Percentiles rank a stretch among this genome's conserved stretches.
phyloP scores from a whole-genome alignment of 1,140 invertebrate genomes.

The Drosophila parabipectinata region DNA sequence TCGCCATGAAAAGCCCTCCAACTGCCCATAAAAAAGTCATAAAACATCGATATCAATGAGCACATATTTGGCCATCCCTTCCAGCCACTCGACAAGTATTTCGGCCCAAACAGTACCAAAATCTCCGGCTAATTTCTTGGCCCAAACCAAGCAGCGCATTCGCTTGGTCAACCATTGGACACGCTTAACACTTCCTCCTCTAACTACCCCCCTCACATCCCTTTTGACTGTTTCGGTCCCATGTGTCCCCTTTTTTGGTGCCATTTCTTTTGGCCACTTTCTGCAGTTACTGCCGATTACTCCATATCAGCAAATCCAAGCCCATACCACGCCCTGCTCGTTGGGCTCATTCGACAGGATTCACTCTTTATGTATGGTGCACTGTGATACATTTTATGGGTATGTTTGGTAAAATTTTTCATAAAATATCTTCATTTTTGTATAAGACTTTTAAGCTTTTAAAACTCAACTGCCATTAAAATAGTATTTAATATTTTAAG shows the following conservation, averaged over 20 bases:
- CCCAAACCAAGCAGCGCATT: slow-evolving; percentile 36
- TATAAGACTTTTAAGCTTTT: background rate
- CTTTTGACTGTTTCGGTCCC: background rate
- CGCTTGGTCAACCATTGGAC: slow-evolving; percentile 41
- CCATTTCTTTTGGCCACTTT: slow-evolving; percentile 56
- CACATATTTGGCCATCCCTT: slow-evolving; percentile 38
- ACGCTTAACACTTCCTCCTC: slow-evolving; percentile 24
- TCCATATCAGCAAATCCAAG: slow-evolving; percentile 53
- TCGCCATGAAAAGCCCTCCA: slow-evolving; percentile 10
- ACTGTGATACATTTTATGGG: background rate
- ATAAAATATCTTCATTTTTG: background rate
- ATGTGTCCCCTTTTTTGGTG: slow-evolving; percentile 11
- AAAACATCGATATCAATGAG: slow-evolving; percentile 56
- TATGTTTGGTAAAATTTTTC: background rate
- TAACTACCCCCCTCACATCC: background rate
- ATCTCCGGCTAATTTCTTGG: slow-evolving; percentile 53
- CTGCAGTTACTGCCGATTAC: slow-evolving; percentile 53
- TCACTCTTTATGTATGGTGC: slow-evolving; percentile 31
- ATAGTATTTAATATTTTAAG: background rate
- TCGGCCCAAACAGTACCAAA: slow-evolving; percentile 7
- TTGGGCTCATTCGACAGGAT: slow-evolving; percentile 47
- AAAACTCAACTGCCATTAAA: background rate
- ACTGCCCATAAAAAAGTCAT: slow-evolving; percentile 39
- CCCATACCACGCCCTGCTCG: slow-evolving; percentile 41
- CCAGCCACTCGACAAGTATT: slow-evolving; percentile 14